Percentiles rank a stretch among this genome's conserved stretches.
These are phyloP conservation scores for Gallinago nigripennis DNA, from an alignment of 2,797 vertebrate genomes.

Conservation along the genomic window DNA sequence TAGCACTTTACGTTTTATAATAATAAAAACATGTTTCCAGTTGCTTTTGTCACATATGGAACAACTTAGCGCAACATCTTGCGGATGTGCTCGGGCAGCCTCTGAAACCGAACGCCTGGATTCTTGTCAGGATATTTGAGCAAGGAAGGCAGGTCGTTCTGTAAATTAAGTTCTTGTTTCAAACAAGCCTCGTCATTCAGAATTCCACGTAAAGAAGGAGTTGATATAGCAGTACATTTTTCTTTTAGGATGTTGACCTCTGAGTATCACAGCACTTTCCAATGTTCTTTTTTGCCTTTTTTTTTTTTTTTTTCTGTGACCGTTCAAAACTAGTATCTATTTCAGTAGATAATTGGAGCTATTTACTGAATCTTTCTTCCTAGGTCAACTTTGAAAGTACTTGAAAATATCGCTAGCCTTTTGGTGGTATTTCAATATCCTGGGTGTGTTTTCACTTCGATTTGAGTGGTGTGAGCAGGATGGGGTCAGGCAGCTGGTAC, in stretches of 20 bases:
- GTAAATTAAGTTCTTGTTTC: neutral
- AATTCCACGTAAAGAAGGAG: neutral
- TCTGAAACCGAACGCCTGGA: neutral
- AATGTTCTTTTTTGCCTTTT: neutral
- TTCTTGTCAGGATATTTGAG: neutral
- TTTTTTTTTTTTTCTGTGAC: neutral
- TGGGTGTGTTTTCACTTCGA: neutral
- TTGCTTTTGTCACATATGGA: neutral
- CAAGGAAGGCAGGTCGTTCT: neutral
- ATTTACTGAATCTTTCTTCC: neutral
- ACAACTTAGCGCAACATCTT: neutral
- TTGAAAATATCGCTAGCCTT: neutral
- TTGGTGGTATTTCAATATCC: neutral
- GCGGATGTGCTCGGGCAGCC: neutral
- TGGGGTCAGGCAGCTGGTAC: neutral
- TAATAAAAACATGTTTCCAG: neutral
- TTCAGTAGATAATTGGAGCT: neutral
- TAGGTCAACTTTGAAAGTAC: neutral
- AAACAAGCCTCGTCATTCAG: neutral
- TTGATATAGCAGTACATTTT: rapidly evolving
- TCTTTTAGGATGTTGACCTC: neutral
- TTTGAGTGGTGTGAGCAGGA: neutral
- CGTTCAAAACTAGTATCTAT: neutral
- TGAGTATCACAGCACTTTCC: neutral
- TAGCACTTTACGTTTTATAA: neutral